These are phyloP conservation scores for Triplophysa dalaica DNA, from an alignment of 2,113 vertebrate genomes.

Conservation along the genomic window DNA sequence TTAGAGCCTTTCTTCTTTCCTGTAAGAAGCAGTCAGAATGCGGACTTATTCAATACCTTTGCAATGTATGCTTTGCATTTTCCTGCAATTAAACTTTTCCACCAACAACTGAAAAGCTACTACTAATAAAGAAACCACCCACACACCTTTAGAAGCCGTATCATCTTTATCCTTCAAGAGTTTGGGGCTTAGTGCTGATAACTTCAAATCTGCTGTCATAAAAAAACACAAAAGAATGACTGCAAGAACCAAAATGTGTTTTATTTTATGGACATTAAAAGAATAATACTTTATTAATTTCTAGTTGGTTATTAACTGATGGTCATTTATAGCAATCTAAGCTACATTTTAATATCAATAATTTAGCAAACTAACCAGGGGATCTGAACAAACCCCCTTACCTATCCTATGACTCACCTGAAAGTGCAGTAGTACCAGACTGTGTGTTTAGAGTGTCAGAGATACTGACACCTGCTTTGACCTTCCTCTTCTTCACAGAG, in stretches of 20 bases:
- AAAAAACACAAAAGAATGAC: neutral
- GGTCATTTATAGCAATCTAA: too few species aligned
- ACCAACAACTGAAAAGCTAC: neutral
- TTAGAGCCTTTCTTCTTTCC: constrained; percentile 38
- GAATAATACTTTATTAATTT: too few species aligned
- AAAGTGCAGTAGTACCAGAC: constrained; percentile 11
- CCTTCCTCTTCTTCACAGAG: constrained; percentile 60
- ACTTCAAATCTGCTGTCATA: constrained; percentile 59
- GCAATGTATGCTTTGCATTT: neutral
- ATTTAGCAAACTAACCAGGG: too few species aligned
- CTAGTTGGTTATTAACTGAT: too few species aligned
- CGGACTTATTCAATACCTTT: neutral
- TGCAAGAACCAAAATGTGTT: too few species aligned
- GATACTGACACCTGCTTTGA: constrained; percentile 51
- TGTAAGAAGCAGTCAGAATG: constrained; percentile 14
- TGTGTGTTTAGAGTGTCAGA: constrained; percentile 15
- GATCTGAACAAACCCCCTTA: too few species aligned
- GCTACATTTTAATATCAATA: too few species aligned
- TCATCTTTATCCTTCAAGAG: constrained; percentile 2
- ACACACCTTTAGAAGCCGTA: constrained; percentile 34
- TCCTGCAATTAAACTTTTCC: neutral
- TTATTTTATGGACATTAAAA: too few species aligned
- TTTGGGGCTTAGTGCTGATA: constrained; percentile 29
- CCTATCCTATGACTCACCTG: constrained; percentile 28
- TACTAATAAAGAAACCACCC: neutral